Evolutionary conservation across 30 jellyfish, hydroid and myxozoan genomes (phyloP), one percentile per base, ranked within the genome.

Genomic region (Calvadosia cruxmelitensis): DNA sequence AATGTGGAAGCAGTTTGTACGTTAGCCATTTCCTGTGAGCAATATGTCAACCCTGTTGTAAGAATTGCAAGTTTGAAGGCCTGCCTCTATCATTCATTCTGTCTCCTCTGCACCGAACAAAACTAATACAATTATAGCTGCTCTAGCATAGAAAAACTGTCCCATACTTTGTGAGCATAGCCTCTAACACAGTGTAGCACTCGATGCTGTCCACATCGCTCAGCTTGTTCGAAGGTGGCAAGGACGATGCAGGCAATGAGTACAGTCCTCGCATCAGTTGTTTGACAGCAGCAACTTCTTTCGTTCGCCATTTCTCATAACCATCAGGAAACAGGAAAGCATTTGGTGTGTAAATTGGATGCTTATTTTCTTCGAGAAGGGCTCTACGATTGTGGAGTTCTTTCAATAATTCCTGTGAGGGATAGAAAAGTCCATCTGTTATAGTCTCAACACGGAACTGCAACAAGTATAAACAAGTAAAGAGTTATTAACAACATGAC

Each of bases 271-370:
- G 74, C 23, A 80, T 72, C 62, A 80, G 49, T 27, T 49, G 49
- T 33, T 57, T 66, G 5, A 75, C 65, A 50, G 3, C n/a, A 2
- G 30, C 73, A 34, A 80, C 42, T 48, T 80, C 81, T 57, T 50
- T 66, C 49, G 28, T 64, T 36, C 93, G 80, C 93, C 93, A 80
- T 72, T 48, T 72, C 25, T 78, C 30, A 53, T 80, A 80, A 1
- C 93, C 83, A 53, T 80, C 82, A 27, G 71, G 52, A 72, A 63
- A 34, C 62, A 67, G 12, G 67, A 80, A 80, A 29, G 82, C 80
- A 28, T 79, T 67, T 33, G 69, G 50, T 66, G 64, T 42, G 78
- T 80, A 80, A 49, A 29, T 69, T 27, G 52, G 63, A 34, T 80
- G 86, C 7, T 76, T 70, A 63, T 80, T 80, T 12, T 80, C 64